A percentile compares a stretch with the other conserved stretches of the same genome.
Evolutionary conservation across 2,113 vertebrate genomes (phyloP).

Genomic region (Colaptes auratus): DNA sequence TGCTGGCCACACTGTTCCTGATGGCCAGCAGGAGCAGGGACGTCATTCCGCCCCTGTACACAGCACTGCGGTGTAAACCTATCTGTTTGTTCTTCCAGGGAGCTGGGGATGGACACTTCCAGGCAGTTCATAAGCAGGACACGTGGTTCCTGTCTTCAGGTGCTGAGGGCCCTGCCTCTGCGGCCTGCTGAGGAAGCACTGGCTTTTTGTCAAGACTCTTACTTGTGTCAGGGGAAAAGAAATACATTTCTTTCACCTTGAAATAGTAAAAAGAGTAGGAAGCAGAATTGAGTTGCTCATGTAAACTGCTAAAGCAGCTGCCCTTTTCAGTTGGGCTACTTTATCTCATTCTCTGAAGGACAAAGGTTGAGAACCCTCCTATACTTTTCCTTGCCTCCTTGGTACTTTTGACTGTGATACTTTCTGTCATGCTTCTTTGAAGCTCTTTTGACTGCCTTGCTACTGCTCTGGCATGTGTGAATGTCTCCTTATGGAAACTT

Average conservation of each 20-base stretch:
- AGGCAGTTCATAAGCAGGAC: neutral
- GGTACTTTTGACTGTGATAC: constrained; percentile 3
- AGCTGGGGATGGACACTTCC: neutral
- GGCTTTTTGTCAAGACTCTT: neutral
- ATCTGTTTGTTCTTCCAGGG: neutral
- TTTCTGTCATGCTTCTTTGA: neutral
- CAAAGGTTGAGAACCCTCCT: neutral
- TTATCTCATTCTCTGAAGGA: neutral
- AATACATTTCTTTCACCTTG: neutral
- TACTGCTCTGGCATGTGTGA: constrained; percentile 42
- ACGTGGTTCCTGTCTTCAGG: neutral
- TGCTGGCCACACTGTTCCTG: too few species aligned
- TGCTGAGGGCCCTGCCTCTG: neutral
- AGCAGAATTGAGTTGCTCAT: neutral
- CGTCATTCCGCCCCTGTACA: too few species aligned
- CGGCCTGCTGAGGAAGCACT: neutral
- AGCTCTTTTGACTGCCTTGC: constrained; percentile 35
- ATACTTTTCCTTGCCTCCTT: neutral
- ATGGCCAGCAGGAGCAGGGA: too few species aligned
- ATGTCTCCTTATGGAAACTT: constrained; percentile 51
- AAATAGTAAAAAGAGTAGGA: neutral
- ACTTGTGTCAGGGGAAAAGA: neutral
- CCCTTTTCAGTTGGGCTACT: neutral
- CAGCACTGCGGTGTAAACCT: neutral
- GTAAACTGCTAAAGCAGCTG: neutral